Percentiles rank a stretch among this genome's conserved stretches.
Evolutionary conservation across 2,113 vertebrate species (phyloP).

Genomic region (Mionectes macconnelli): DNA sequence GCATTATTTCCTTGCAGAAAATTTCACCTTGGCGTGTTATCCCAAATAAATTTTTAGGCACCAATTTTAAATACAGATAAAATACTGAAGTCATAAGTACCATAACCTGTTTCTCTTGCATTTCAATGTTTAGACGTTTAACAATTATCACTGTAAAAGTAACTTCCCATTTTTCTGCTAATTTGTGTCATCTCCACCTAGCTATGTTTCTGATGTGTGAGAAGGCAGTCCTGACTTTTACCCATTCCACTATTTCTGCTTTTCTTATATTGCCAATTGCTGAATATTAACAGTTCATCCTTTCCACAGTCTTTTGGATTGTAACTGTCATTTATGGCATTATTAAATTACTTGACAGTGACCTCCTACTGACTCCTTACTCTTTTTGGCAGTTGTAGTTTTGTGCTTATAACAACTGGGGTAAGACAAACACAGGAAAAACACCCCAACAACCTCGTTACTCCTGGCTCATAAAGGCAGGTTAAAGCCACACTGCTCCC

Average conservation of each 20-base stretch:
- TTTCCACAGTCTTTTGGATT: not conserved
- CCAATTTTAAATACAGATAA: not conserved
- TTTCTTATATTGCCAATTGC: not conserved
- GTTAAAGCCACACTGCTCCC: not conserved
- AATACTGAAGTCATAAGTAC: not conserved
- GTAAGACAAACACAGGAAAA: not conserved
- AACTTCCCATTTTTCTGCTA: not conserved
- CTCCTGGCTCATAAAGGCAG: not conserved
- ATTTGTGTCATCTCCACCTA: not conserved
- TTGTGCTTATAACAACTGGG: not conserved
- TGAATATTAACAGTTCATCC: not conserved
- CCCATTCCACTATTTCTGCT: not conserved
- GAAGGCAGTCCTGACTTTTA: not conserved
- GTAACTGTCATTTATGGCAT: not conserved
- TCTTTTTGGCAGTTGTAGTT: not conserved
- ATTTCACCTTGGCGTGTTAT: not conserved
- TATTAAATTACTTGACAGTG: rapidly evolving
- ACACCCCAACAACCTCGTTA: not conserved
- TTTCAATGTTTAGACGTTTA: not conserved
- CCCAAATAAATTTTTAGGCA: not conserved
- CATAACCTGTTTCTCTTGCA: not conserved
- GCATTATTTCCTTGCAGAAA: not conserved
- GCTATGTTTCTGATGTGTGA: not conserved
- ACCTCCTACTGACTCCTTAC: not conserved
- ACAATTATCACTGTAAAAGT: not conserved